Base-by-base conservation (phyloP, 2,113 vertebrate species). In the Caracal caracal region DNA sequence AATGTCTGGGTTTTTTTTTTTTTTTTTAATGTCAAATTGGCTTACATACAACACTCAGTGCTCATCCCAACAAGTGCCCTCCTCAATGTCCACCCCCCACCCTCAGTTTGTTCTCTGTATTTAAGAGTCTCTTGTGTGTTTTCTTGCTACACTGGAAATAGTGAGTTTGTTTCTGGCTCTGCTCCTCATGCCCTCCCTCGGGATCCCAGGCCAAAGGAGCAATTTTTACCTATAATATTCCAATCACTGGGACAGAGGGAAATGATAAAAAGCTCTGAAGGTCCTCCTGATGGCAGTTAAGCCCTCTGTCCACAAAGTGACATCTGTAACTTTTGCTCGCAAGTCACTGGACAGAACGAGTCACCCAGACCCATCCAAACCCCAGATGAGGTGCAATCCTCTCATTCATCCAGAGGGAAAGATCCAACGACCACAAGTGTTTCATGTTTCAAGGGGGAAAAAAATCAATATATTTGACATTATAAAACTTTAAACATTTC, bases 111-210 rank as follows among this genome's bases (percentile, higher is more conserved):
- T 49, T 13, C 49, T 49, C 49, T 49, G 49, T 49, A 49, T 13
- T 49, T 49, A 49, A 49, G 49, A 49, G 49, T 49, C 49, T 49
- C 49, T 49, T 49, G 49, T 49, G 49, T 63, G 10, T 17, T 28
- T 53, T 43, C 37, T n/a, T 59, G 35, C 2, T 83, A 22, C 33
- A 56, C 65, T 37, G 73, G 16, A 16, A 16, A 1, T 4, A 65
- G 4, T 6, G 33, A 85, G 9, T 13, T 33, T 35, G 11, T 28
- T 19, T 11, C 5, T 30, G 73, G 0, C 16, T 70, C 33, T 35
- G 2, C 10, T 79, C n/a, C 7, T 61, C 33, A 24, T 0, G 0
- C 5, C 10, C 1, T 26, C 10, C n/a, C 33, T 71, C 6, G 19
- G 13, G 5, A 19, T 35, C 1, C 37, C 37, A 33, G n/a, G 26